Conservation (phyloP, 2,797 vertebrate genomes). For the Oreochromis grahami region DNA sequence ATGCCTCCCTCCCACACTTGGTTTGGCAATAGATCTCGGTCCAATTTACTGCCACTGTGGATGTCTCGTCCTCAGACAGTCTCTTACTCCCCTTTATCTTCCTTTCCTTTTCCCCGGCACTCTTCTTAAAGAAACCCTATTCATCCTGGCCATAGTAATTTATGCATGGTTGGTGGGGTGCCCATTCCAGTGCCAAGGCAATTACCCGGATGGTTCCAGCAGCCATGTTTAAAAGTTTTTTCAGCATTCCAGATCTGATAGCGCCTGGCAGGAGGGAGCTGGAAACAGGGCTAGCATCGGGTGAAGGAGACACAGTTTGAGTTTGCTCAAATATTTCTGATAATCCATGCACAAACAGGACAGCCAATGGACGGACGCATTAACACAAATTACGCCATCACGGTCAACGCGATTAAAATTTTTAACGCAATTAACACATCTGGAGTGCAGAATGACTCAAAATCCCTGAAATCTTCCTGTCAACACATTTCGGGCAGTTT, state of each 20-base stretch:
- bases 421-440: background rate
- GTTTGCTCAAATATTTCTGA: constrained; percentile 27
- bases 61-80: background rate
- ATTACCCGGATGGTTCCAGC: constrained; percentile 30
- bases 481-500: background rate
- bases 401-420: fast-evolving
- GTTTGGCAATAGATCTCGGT: constrained; percentile 28
- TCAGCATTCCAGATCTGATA: constrained; percentile 33
- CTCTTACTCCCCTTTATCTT: background rate
- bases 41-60: constrained; percentile 33
- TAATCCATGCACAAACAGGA: constrained; percentile 23
- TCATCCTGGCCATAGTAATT: constrained; percentile 18
- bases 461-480: too few relatives aligned
- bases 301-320: constrained; percentile 54
- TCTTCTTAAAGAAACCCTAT: background rate
- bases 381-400: background rate
- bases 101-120: background rate
- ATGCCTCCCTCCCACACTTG: constrained; percentile 23
- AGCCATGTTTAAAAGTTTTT: constrained; percentile 11
- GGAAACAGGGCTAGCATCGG: constrained; percentile 6
- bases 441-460: too few relatives aligned
- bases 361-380: background rate
- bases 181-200: constrained; percentile 33
- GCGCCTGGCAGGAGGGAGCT: constrained; percentile 5
- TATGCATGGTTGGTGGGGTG: background rate